These are phyloP conservation scores for Protaetia brevitarsis DNA, from an alignment of 1,140 invertebrate genomes.

Conservation along the genomic window DNA sequence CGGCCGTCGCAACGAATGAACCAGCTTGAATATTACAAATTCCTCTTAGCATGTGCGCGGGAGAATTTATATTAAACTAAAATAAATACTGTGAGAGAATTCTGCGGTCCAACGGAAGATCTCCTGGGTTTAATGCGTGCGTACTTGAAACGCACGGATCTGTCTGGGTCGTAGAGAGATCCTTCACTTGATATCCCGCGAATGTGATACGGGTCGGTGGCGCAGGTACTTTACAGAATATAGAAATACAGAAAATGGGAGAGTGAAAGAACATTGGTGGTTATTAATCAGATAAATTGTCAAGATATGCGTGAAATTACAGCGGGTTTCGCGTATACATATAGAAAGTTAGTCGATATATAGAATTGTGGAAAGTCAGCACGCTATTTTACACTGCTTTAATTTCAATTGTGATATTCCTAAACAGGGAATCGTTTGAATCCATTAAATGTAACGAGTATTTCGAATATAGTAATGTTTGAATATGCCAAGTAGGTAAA, in stretches of 20 bases:
- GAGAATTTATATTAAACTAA: conserved; percentile 17
- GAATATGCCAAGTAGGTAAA: too few relatives aligned
- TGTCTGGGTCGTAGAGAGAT: background rate
- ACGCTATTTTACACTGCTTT: too few relatives aligned
- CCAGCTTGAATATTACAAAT: background rate
- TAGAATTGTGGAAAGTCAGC: too few relatives aligned
- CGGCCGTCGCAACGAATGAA: background rate
- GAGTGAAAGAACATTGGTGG: background rate
- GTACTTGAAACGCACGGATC: too few relatives aligned
- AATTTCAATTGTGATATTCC: too few relatives aligned
- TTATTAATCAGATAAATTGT: conserved; percentile 13
- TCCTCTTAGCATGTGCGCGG: conserved; percentile 5
- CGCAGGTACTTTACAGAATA: conserved; percentile 10
- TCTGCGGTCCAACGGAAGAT: background rate
- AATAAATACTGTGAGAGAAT: conserved; percentile 9
- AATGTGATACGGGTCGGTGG: conserved; percentile 9
- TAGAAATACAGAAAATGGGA: conserved; percentile 7
- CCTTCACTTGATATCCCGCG: background rate
- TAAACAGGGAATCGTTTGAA: too few relatives aligned
- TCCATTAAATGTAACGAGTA: too few relatives aligned
- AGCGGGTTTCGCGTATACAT: too few relatives aligned
- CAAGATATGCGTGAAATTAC: background rate
- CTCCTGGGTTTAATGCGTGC: background rate
- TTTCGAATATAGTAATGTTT: too few relatives aligned
- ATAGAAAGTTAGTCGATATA: too few relatives aligned